Conservation (phyloP, 2,888 invertebrate genomes). For the Chymomyza procnemis region DNA sequence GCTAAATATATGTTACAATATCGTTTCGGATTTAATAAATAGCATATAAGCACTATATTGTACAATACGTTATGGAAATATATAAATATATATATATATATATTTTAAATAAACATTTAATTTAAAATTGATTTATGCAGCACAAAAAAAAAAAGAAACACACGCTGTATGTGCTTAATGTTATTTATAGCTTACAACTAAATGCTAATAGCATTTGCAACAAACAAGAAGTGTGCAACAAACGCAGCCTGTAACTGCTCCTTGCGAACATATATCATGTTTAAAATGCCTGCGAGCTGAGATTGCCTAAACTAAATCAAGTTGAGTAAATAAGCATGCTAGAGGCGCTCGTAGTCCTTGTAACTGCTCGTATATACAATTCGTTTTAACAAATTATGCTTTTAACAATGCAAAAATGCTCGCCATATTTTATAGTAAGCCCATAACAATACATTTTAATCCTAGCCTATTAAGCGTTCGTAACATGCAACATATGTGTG, state of each 20-base stretch:
- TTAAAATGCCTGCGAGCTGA: conserved; percentile 45
- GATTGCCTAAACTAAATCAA: conserved; percentile 44
- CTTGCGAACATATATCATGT: conserved; percentile 9
- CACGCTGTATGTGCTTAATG: conserved; percentile 9
- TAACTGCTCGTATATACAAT: background rate
- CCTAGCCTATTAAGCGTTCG: background rate
- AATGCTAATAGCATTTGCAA: conserved; percentile 9
- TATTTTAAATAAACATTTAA: conserved; percentile 23
- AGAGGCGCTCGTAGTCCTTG: background rate
- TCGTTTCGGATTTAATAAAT: conserved; percentile 39
- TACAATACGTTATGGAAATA: conserved; percentile 45
- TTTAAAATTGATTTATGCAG: background rate
- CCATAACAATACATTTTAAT: background rate
- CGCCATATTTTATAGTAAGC: background rate
- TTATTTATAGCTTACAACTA: conserved; percentile 44
- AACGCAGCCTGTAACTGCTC: background rate
- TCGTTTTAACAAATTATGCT: conserved; percentile 15
- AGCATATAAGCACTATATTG: conserved; percentile 46
- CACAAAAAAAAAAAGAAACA: background rate
- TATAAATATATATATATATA: conserved; percentile 42
- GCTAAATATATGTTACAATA: conserved; percentile 10
- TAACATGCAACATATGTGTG: background rate
- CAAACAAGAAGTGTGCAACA: background rate
- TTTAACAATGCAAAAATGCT: background rate
- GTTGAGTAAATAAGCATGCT: background rate